phyloP scores from a whole-genome alignment of 2,888 invertebrate genomes.

The Ariolimax columbianus region DNA sequence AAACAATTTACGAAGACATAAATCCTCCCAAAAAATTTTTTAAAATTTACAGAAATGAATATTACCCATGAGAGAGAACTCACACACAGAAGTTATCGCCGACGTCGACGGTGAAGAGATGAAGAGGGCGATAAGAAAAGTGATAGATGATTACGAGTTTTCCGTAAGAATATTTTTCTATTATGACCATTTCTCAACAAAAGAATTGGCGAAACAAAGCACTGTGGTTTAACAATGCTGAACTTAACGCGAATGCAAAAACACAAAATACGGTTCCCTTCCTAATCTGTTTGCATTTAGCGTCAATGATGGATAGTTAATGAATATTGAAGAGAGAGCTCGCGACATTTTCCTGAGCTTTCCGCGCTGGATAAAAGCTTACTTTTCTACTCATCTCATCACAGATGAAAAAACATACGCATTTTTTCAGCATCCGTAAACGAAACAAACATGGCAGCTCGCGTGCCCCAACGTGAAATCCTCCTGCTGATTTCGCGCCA shows the following conservation, averaged over 20 bases:
- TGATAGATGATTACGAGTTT: neutral
- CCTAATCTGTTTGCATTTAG: neutral
- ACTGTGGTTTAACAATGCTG: neutral
- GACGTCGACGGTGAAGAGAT: no score
- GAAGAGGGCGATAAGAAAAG: neutral
- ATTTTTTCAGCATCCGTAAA: conserved; percentile 43
- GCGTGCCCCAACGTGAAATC: conserved; percentile 30
- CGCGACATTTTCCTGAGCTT: neutral
- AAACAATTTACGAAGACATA: no score
- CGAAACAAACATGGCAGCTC: conserved; percentile 47
- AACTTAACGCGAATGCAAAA: conserved; percentile 5
- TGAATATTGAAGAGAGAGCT: conserved; percentile 20
- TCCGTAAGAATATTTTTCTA: neutral
- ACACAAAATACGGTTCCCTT: conserved; percentile 5
- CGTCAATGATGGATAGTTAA: neutral
- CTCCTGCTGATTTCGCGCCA: conserved; percentile 40
- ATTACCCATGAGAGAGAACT: no score
- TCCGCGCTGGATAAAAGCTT: conserved; percentile 25
- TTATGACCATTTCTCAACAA: neutral
- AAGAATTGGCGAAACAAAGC: neutral
- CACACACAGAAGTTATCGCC: no score
- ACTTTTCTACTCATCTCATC: conserved; percentile 7
- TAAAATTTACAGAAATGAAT: no score
- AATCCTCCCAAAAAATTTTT: no score
- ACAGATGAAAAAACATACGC: conserved; percentile 29